A percentile compares a stretch with the other conserved stretches of the same genome.
These are phyloP conservation scores for Odontesthes bonariensis DNA, from an alignment of 2,113 vertebrate genomes.

Conservation along the genomic window DNA sequence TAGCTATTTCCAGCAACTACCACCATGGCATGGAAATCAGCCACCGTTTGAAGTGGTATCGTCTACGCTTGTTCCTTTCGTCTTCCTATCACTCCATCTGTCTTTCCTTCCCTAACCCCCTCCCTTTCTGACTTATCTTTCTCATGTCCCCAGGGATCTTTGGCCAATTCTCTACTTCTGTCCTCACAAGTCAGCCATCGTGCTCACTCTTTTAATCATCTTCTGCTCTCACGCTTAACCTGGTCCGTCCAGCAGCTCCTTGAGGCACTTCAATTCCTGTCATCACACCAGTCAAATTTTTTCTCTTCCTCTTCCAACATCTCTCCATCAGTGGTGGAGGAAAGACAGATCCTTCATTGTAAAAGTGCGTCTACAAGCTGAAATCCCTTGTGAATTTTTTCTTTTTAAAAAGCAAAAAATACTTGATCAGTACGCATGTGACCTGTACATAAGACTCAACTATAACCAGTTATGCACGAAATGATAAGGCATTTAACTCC, in stretches of 20 bases:
- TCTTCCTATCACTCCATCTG: conserved; percentile 50
- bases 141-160: conserved; percentile 51
- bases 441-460: neutral
- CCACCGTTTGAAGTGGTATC: conserved; percentile 66
- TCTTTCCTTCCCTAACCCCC: conserved; percentile 30
- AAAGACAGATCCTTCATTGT: conserved; percentile 8
- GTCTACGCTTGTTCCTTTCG: conserved; percentile 53
- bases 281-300: conserved; percentile 33
- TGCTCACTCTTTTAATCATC: conserved; percentile 54
- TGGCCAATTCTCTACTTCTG: conserved; percentile 25
- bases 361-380: neutral
- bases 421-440: neutral
- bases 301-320: conserved; percentile 2
- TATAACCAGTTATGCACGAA: conserved; percentile 11
- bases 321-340: conserved; percentile 1
- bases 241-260: conserved; percentile 42
- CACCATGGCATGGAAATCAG: conserved; percentile 34
- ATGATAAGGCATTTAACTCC: neutral
- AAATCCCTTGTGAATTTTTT: neutral
- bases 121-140: conserved; percentile 56
- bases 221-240: conserved; percentile 44
- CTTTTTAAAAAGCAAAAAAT: neutral
- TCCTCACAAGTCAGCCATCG: conserved; percentile 20
- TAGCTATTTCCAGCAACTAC: conserved; percentile 42
- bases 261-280: conserved; percentile 31